These are phyloP conservation scores for Tragelaphus imberbis DNA, from an alignment of 2,113 vertebrate species.

Conservation along the genomic window DNA sequence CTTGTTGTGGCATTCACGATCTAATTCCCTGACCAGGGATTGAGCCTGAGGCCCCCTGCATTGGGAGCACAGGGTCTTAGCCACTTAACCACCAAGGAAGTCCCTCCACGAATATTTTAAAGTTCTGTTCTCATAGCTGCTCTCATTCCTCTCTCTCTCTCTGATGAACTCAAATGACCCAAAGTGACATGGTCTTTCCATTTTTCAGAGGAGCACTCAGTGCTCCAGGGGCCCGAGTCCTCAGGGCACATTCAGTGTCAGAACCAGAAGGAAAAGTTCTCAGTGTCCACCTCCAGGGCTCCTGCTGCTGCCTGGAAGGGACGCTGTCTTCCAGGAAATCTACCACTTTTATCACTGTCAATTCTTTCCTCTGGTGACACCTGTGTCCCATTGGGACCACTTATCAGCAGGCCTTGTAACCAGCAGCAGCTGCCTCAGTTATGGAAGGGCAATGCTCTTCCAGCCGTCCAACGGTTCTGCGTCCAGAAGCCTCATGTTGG, in stretches of 20 bases:
- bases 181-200: neutral
- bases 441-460: neutral
- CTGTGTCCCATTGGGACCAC: constrained; percentile 39
- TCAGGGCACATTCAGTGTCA: neutral
- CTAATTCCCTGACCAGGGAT: neutral
- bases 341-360: constrained; percentile 41
- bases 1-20: neutral
- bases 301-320: constrained; percentile 37
- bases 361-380: constrained; percentile 33
- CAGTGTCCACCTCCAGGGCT: constrained; percentile 19
- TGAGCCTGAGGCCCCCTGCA: neutral
- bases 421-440: neutral
- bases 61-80: neutral
- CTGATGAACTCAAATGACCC: neutral
- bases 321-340: constrained; percentile 22
- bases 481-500: neutral
- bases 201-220: neutral
- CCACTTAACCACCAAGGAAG: neutral
- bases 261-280: constrained; percentile 7
- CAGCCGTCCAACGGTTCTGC: neutral
- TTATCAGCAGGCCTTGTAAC: constrained; percentile 33
- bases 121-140: neutral
- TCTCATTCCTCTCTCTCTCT: no score
- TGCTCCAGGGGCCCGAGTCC: neutral
- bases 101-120: neutral